Evolutionary conservation across 2,797 vertebrate species (phyloP).

Genomic region (Tokudaia tokunoshimensis): DNA sequence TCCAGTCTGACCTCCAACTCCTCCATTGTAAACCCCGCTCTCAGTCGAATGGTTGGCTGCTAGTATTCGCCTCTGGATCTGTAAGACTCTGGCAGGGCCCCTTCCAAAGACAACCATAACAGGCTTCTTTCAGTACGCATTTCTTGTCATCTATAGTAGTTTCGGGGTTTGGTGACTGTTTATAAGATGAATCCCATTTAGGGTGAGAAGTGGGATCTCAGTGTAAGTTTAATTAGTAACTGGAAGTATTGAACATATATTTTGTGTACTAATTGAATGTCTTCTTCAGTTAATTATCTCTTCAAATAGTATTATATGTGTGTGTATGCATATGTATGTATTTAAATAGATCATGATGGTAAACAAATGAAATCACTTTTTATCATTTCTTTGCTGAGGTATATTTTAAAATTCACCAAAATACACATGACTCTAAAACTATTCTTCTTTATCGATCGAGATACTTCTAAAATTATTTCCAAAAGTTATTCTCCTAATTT

Average conservation of each 20-base stretch:
- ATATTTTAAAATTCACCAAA: constrained; percentile 20
- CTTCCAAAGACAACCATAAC: no score
- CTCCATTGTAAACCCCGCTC: no score
- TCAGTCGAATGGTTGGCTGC: no score
- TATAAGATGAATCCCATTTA: not conserved
- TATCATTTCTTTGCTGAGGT: not conserved
- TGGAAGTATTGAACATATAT: not conserved
- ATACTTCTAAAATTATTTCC: not conserved
- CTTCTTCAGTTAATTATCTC: not conserved
- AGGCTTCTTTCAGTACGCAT: no score
- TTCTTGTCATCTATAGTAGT: no score
- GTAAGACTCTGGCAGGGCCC: no score
- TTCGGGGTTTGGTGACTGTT: no score
- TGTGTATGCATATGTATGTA: not conserved
- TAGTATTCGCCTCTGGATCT: no score
- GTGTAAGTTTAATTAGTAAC: not conserved
- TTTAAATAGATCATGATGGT: not conserved
- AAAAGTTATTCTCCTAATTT: not conserved
- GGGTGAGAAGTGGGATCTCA: not conserved
- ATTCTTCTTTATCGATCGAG: not conserved
- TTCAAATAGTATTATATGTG: not conserved
- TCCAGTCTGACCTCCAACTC: no score
- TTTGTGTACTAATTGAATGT: not conserved
- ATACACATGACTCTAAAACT: not conserved
- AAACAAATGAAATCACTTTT: not conserved